These are phyloP conservation scores for Ciconia boyciana DNA, from an alignment of 2,113 vertebrate genomes.

Conservation along the genomic window DNA sequence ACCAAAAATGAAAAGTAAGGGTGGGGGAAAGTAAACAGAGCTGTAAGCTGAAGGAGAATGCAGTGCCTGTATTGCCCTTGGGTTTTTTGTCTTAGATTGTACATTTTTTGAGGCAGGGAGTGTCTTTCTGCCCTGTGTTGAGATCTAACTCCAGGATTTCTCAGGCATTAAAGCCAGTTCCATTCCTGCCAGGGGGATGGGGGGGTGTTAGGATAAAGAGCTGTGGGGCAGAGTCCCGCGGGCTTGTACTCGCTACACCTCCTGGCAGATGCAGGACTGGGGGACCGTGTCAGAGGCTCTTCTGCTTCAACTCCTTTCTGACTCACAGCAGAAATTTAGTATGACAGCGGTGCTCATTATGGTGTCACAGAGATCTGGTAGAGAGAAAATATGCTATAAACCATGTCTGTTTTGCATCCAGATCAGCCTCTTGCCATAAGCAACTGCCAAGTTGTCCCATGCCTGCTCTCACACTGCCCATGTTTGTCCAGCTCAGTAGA, in stretches of 20 bases:
- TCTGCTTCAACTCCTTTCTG: neutral
- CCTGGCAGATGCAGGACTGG: neutral
- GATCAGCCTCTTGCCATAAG: neutral
- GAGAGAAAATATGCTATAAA: neutral
- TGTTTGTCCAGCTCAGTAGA: neutral
- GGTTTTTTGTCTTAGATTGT: neutral
- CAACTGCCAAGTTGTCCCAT: neutral
- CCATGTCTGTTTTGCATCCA: neutral
- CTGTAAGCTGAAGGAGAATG: neutral
- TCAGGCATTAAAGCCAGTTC: neutral
- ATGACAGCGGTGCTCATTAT: neutral
- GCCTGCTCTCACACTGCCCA: neutral
- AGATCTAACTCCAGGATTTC: neutral
- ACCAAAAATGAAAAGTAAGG: neutral
- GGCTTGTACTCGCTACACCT: neutral
- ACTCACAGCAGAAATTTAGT: neutral
- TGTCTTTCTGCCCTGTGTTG: neutral
- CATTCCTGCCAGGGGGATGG: neutral
- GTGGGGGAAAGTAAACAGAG: neutral
- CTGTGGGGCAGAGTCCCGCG: neutral
- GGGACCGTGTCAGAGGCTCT: neutral
- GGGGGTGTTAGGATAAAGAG: neutral
- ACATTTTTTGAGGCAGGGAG: neutral
- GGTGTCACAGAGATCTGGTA: neutral
- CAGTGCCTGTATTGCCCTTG: neutral